phyloP scores from a whole-genome alignment of 2,888 invertebrate species.

The Galerucella pusilla region DNA sequence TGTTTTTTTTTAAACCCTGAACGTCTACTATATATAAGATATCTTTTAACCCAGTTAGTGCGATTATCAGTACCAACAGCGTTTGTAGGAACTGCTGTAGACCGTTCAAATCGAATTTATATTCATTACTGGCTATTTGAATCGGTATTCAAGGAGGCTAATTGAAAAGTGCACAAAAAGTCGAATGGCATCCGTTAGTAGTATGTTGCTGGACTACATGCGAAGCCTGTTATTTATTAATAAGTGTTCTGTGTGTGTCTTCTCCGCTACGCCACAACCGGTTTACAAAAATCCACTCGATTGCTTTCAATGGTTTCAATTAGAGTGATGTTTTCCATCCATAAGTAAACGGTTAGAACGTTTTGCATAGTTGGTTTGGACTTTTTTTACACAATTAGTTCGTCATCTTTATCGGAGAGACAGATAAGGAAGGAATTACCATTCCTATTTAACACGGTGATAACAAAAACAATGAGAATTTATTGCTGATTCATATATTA shows the following conservation, averaged over 20 bases:
- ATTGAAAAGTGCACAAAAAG: slow-evolving; percentile 54
- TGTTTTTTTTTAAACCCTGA: too few species aligned
- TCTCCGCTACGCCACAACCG: slow-evolving; percentile 45
- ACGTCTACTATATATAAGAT: background rate
- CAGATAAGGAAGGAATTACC: background rate
- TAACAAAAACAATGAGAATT: background rate
- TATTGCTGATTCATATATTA: background rate
- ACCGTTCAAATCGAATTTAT: slow-evolving; percentile 50
- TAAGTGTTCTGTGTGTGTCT: slow-evolving; percentile 47
- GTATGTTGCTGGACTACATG: slow-evolving; percentile 36
- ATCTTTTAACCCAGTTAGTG: background rate
- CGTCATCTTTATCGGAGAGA: background rate
- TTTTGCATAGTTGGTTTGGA: slow-evolving; percentile 22
- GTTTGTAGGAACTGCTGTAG: slow-evolving; percentile 34
- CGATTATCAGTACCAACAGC: background rate
- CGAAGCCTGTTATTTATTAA: slow-evolving; percentile 47
- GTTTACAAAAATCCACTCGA: slow-evolving; percentile 44
- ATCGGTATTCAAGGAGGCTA: slow-evolving; percentile 50
- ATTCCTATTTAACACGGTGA: background rate
- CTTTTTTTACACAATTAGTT: slow-evolving; percentile 4
- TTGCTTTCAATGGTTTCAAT: slow-evolving; percentile 41
- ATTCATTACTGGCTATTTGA: slow-evolving; percentile 51
- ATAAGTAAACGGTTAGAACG: slow-evolving; percentile 9
- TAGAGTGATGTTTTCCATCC: slow-evolving; percentile 36
- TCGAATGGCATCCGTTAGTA: slow-evolving; percentile 49